These are phyloP conservation scores for Anagrus nilaparvatae DNA, from an alignment of 1,140 invertebrate species.

Conservation along the genomic window DNA sequence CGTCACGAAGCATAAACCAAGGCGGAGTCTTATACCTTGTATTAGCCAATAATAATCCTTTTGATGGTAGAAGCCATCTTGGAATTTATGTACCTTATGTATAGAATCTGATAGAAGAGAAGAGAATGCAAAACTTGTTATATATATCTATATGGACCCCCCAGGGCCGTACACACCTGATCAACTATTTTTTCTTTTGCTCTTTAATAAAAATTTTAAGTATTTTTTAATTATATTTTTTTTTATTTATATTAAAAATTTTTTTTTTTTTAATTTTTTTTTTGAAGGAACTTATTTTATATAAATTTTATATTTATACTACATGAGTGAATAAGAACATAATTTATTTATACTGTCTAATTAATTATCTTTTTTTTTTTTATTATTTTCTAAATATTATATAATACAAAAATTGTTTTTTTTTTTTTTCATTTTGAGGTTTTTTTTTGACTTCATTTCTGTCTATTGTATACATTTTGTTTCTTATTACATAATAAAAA, in stretches of 20 bases:
- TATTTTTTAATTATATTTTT: slow-evolving; percentile 8
- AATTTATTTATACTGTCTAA: too few species aligned
- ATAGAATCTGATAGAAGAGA: background rate
- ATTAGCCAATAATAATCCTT: slow-evolving; percentile 52
- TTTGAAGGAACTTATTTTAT: too few species aligned
- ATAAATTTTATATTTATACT: too few species aligned
- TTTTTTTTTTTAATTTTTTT: slow-evolving; percentile 9
- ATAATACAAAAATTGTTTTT: too few species aligned
- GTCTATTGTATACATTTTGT: too few species aligned
- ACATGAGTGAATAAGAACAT: too few species aligned
- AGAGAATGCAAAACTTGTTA: slow-evolving; percentile 34
- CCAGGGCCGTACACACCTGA: slow-evolving; percentile 28
- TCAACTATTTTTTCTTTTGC: slow-evolving; percentile 7
- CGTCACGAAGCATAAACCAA: slow-evolving; percentile 45
- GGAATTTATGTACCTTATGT: slow-evolving; percentile 45
- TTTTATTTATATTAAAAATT: background rate
- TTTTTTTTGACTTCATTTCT: too few species aligned
- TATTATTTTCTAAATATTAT: too few species aligned
- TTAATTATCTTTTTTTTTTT: too few species aligned
- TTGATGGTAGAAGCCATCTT: slow-evolving; percentile 47
- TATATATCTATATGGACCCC: slow-evolving; percentile 38
- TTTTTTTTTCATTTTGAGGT: too few species aligned
- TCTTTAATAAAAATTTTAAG: too few species aligned
- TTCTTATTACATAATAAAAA: too few species aligned
- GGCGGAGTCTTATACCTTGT: slow-evolving; percentile 48